Evolutionary conservation across 1,140 invertebrate species (phyloP), one percentile per base, ranked within the genome.

Genomic region (Leguminivora glycinivorella): DNA sequence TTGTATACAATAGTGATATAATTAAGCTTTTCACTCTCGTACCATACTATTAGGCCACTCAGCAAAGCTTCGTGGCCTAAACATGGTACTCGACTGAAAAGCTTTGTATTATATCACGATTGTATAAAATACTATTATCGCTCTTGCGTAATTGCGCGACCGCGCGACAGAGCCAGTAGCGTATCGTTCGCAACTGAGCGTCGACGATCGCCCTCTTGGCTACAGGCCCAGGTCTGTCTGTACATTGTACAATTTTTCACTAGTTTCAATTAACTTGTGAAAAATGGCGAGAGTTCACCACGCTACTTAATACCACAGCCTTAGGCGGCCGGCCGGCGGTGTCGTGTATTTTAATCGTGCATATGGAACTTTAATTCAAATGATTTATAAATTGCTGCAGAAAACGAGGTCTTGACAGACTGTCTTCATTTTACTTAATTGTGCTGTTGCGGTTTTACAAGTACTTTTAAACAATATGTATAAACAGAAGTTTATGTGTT

Each of bases 201-300:
- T n/a, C n/a, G n/a, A n/a, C n/a, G n/a, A n/a, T n/a, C n/a, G n/a
- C n/a, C n/a, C n/a, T n/a, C n/a, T n/a, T n/a, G n/a, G n/a, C n/a
- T n/a, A n/a, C n/a, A n/a, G n/a, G n/a, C n/a, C n/a, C n/a, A n/a
- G n/a, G 56, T 58, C 1, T 63, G 71, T 75, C 66, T 69, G 47
- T 70, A 26, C 67, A 58, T 71, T 43, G 43, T 70, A 60, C 70
- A 74, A 52, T 52, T 22, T 52, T 52, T 52, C 47, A 52, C 47
- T 52, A 52, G 47, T 52, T 52, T 52, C 47, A 52, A 52, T 52
- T 52, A 52, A 80, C 63, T 75, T 69, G 70, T 84, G 79, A 82
- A 84, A 77, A 79, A 83, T 84, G 74, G 75, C 77, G 75, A 74
- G 73, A 78, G 81, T 81, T 82, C 79, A 78, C 74, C 69, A 75